These are phyloP conservation scores for Danionella cerebrum DNA, from an alignment of 2,113 vertebrate species.

Conservation along the genomic window DNA sequence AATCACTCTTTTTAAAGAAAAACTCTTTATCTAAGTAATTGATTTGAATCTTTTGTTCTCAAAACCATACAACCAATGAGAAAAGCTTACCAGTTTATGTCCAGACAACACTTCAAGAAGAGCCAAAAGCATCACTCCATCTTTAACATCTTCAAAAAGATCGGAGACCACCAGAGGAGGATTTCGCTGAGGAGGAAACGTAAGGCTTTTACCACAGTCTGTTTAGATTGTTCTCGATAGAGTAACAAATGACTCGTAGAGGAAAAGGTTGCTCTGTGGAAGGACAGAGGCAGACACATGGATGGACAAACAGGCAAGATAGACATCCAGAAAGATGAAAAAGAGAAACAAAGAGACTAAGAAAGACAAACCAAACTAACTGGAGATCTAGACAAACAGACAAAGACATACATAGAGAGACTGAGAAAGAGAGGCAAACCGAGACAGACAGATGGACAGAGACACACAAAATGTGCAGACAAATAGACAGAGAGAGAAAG, in stretches of 20 bases:
- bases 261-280: too few relatives aligned
- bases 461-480: not conserved
- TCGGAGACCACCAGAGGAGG: constrained; percentile 85
- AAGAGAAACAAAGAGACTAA: not conserved
- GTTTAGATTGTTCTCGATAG: too few relatives aligned
- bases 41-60: not conserved
- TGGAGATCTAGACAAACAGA: too few relatives aligned
- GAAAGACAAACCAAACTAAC: not conserved
- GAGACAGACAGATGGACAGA: not conserved
- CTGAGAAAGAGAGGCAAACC: not conserved
- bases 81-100: constrained; percentile 79
- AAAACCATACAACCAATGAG: too few relatives aligned
- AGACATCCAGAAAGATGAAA: not conserved
- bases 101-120: constrained; percentile 93
- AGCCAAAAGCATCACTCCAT: constrained; percentile 87
- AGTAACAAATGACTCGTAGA: too few relatives aligned
- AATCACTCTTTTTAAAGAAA: too few relatives aligned
- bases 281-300: too few relatives aligned
- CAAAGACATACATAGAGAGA: not conserved
- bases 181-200: constrained; percentile 64
- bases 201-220: not conserved
- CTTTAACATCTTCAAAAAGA: constrained; percentile 97
- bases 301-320: not conserved
- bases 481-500: not conserved
- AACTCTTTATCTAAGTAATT: too few relatives aligned